Evolutionary conservation across 2,113 vertebrate species (phyloP).

Genomic region (Scomber japonicus): DNA sequence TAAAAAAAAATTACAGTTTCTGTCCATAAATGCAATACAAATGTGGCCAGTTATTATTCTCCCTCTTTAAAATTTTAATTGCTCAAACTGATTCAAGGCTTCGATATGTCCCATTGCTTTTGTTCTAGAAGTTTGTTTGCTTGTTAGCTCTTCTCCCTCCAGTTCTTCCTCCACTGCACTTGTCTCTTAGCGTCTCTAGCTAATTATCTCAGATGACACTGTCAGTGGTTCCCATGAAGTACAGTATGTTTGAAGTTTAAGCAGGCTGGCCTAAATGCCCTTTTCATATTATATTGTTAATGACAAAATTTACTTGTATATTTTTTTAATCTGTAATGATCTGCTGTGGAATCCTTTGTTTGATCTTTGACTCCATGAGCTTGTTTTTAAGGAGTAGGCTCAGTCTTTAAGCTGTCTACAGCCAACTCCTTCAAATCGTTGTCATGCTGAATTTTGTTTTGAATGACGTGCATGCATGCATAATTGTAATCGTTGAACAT

Average conservation of each 20-base stretch:
- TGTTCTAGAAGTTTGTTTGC: background rate
- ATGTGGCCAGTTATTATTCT: background rate
- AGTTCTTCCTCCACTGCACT: slow-evolving; percentile 6
- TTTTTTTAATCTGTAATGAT: background rate
- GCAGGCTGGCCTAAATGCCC: slow-evolving; percentile 5
- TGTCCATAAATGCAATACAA: too few species aligned
- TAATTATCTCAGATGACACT: slow-evolving; percentile 3
- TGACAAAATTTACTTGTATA: background rate
- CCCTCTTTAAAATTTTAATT: background rate
- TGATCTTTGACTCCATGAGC: slow-evolving; percentile 62
- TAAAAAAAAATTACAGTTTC: too few species aligned
- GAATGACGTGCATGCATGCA: slow-evolving; percentile 42
- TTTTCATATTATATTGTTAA: slow-evolving; percentile 3
- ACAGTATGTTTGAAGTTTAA: slow-evolving; percentile 40
- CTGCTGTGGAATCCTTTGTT: slow-evolving; percentile 39
- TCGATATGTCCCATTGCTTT: slow-evolving; percentile 6
- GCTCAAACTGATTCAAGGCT: slow-evolving; percentile 1
- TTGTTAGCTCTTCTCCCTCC: background rate
- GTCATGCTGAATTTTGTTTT: slow-evolving; percentile 61
- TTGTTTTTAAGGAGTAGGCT: slow-evolving; percentile 63
- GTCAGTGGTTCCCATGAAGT: slow-evolving; percentile 35
- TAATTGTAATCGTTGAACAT: background rate
- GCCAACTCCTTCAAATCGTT: slow-evolving; percentile 22
- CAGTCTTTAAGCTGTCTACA: slow-evolving; percentile 5
- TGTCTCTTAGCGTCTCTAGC: slow-evolving; percentile 8